These are phyloP conservation scores for Ophioninae sp. DNA, from an alignment of 2,888 invertebrate species.

Conservation along the genomic window DNA sequence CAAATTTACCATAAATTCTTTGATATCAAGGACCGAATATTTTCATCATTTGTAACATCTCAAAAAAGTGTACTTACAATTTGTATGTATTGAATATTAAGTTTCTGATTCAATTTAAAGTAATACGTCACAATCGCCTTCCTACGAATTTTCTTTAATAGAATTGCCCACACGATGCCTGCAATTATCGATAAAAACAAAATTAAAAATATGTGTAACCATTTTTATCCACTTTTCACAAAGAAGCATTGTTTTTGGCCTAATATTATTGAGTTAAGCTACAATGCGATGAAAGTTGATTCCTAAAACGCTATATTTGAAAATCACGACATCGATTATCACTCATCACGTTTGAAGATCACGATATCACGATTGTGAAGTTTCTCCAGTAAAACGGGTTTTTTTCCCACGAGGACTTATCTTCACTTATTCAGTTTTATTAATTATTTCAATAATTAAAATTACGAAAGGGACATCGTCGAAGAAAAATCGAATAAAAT, in stretches of 20 bases:
- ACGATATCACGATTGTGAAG: neutral
- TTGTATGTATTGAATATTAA: no score
- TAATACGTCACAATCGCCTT: no score
- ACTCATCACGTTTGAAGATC: neutral
- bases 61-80: no score
- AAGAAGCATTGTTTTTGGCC: neutral
- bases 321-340: neutral
- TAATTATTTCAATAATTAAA: neutral
- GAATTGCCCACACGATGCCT: neutral
- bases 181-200: neutral
- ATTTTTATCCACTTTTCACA: neutral
- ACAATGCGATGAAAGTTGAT: neutral
- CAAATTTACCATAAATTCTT: no score
- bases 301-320: neutral
- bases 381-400: neutral
- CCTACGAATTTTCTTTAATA: neutral
- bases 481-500: neutral
- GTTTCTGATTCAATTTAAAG: no score
- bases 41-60: no score
- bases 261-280: neutral
- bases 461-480: neutral
- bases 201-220: neutral
- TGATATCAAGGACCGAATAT: no score
- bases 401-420: neutral
- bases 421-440: neutral